Evolutionary conservation across 2,113 vertebrate genomes (phyloP), one percentile per base, ranked within the genome.

Genomic region (Rhizomys pruinosus): DNA sequence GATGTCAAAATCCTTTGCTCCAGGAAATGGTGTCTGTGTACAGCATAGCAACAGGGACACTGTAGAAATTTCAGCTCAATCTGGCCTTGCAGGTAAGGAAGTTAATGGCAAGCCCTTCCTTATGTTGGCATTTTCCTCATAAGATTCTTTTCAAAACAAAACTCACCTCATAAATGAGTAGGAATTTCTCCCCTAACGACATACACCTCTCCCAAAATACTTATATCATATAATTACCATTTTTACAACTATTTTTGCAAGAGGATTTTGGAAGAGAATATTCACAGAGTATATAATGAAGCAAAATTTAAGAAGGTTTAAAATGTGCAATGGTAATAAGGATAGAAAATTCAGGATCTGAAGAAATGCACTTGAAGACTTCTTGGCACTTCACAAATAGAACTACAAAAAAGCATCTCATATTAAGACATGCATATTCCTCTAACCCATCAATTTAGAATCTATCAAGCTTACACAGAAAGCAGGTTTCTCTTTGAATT

Each of bases 71-170:
- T 6, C 13, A 66, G 13, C 25, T 82, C 34, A 32, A 13, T 55
- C 2, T 86, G 23, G 20, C 1, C 12, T 6, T 34, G 42, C 0
- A 2, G 3, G 42, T 5, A 15, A n/a, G 7, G 2, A 6, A 16
- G 19, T 80, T 61, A 59, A 39, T 82, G 44, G 55, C 34, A 44
- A 72, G 10, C 7, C 16, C 10, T 89, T 90, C 66, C 37, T 17
- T 72, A 37, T 42, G 76, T 11, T 73, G 12, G 7, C 84, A 29
- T 79, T 73, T 84, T 87, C 52, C 2, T 78, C 66, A 68, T 55
- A 8, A 63, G 19, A 52, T n/a, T 34, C 37, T 55, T 84, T 92
- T 92, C 23, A 39, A 90, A 74, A 73, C 0, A 63, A 92, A 95
- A 47, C 20, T 84, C 13, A 84, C 47, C 22, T 77, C 3, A 9